Percentiles rank a stretch among this genome's conserved stretches.
phyloP scores from a whole-genome alignment of 2,797 vertebrate species.

The Muraenolepis orangiensis region DNA sequence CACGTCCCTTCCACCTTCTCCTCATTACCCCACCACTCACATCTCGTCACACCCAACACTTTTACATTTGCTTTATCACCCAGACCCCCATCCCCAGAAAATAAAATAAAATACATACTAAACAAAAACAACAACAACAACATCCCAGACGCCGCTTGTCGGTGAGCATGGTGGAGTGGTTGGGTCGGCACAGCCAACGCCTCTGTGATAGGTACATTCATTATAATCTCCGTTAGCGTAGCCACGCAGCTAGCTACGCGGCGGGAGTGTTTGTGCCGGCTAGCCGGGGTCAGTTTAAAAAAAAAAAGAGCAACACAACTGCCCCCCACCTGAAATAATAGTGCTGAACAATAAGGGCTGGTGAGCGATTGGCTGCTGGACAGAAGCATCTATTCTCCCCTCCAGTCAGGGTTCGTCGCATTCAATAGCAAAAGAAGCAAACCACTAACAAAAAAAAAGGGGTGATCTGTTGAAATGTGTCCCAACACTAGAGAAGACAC shows the following conservation, averaged over 20 bases:
- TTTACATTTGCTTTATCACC: not conserved
- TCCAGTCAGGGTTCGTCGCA: not conserved
- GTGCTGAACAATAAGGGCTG: conserved; percentile 1
- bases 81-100: not conserved
- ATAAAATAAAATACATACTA: not conserved
- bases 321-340: not conserved
- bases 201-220: conserved; percentile 43
- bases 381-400: not conserved
- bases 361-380: not conserved
- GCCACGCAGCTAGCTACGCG: not conserved
- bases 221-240: conserved; percentile 19
- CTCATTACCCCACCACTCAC: not conserved
- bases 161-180: conserved; percentile 2
- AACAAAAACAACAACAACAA: not conserved
- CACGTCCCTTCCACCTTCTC: not conserved
- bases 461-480: not conserved
- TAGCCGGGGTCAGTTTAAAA: not conserved
- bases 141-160: conserved; percentile 3
- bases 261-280: not conserved
- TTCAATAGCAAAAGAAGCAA: not conserved
- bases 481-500: not conserved
- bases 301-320: conserved; percentile 4
- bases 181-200: not conserved
- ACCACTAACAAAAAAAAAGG: too few species aligned
- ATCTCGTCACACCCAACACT: conserved; percentile 12